phyloP scores from a whole-genome alignment of 2,888 invertebrate genomes.

The Polydrusus cervinus region DNA sequence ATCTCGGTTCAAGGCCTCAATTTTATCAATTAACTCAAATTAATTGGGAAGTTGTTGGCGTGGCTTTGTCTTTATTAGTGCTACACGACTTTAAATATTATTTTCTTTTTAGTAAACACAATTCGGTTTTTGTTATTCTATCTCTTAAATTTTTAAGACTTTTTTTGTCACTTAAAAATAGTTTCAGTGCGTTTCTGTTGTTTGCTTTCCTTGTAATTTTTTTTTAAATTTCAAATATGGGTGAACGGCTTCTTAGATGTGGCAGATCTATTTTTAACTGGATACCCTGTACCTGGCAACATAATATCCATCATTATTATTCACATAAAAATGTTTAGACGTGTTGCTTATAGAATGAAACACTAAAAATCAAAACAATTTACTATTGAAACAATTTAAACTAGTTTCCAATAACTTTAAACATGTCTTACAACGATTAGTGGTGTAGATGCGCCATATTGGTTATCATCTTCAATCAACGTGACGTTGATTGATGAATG shows the following conservation, averaged over 20 bases:
- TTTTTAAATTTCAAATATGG: too few species aligned
- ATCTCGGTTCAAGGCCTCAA: conserved; percentile 20
- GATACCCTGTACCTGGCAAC: too few species aligned
- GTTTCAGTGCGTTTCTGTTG: too few species aligned
- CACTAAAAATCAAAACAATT: background rate
- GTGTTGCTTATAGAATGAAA: too few species aligned
- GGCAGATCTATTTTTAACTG: too few species aligned
- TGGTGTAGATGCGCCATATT: conserved; percentile 66
- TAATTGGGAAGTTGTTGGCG: conserved; percentile 32
- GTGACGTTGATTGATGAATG: conserved; percentile 67
- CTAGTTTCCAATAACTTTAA: conserved; percentile 57
- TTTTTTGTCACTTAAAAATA: too few species aligned
- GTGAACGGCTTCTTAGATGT: too few species aligned
- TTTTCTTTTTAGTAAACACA: background rate
- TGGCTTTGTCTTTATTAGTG: conserved; percentile 15
- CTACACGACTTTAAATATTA: conserved; percentile 5
- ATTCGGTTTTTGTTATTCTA: background rate
- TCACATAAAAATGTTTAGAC: too few species aligned
- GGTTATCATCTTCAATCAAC: conserved; percentile 65
- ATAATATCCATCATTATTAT: too few species aligned
- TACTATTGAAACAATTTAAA: conserved; percentile 22
- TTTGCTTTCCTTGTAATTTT: too few species aligned
- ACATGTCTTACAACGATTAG: conserved; percentile 66
- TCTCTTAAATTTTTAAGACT: background rate
- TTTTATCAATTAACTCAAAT: conserved; percentile 38